Conservation (phyloP, 1,140 invertebrate genomes). For the Linepithema humile region DNA sequence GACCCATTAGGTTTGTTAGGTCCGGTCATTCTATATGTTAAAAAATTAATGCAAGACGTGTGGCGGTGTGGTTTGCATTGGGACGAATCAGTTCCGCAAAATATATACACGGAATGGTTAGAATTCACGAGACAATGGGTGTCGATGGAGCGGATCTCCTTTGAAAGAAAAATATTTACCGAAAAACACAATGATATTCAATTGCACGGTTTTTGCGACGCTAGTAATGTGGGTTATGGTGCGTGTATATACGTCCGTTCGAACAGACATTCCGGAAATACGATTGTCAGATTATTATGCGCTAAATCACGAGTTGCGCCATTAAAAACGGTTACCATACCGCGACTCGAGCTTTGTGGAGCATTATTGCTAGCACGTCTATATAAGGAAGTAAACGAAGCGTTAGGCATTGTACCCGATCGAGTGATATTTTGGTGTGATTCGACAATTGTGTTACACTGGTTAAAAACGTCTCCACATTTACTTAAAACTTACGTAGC, state of each 20-base stretch:
- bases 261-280: background rate
- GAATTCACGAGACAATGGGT: background rate
- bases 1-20: background rate
- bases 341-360: too few relatives aligned
- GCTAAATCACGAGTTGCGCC: conserved; percentile 33
- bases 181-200: background rate
- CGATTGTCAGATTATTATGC: too few relatives aligned
- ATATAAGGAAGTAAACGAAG: background rate
- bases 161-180: background rate
- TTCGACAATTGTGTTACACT: conserved; percentile 63
- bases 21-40: background rate
- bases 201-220: background rate
- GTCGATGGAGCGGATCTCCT: background rate
- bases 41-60: background rate
- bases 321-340: conserved; percentile 11
- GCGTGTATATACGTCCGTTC: background rate
- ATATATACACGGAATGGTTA: too few relatives aligned
- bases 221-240: background rate
- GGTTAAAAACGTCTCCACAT: conserved; percentile 70
- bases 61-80: background rate
- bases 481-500: conserved; percentile 71
- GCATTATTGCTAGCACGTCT: conserved; percentile 7
- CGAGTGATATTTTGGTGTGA: too few relatives aligned
- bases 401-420: background rate
- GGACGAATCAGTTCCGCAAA: conserved; percentile 11